phyloP scores from a whole-genome alignment of 1,140 invertebrate species.

The Bilobella aurantiaca region DNA sequence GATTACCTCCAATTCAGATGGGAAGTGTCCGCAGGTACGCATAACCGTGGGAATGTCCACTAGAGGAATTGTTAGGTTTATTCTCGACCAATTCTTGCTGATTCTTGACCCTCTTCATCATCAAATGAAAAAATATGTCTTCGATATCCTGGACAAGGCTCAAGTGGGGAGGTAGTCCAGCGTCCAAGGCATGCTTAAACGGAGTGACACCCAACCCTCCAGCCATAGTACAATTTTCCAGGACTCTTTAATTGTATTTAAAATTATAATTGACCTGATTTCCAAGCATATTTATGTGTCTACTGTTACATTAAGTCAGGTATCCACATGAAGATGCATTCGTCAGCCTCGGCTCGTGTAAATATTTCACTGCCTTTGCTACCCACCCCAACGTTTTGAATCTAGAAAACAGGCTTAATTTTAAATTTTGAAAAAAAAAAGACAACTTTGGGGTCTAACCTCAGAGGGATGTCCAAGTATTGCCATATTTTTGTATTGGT shows the following conservation, averaged over 20 bases:
- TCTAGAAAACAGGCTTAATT: constrained; percentile 33
- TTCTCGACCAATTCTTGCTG: constrained; percentile 46
- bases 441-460: constrained; percentile 39
- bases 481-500: constrained; percentile 57
- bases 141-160: constrained; percentile 19
- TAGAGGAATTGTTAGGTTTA: constrained; percentile 49
- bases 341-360: constrained; percentile 48
- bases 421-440: neutral
- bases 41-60: constrained; percentile 58
- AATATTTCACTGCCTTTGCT: constrained; percentile 46
- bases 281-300: too few relatives aligned
- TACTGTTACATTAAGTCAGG: constrained; percentile 50
- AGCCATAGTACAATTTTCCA: constrained; percentile 42
- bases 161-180: constrained; percentile 37
- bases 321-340: constrained; percentile 50
- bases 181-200: constrained; percentile 49
- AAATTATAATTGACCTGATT: too few relatives aligned
- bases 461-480: constrained; percentile 53
- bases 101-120: constrained; percentile 56
- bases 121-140: constrained; percentile 42
- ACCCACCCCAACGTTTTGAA: constrained; percentile 39
- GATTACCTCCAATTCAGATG: constrained; percentile 57
- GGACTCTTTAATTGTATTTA: too few relatives aligned
- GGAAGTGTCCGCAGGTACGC: constrained; percentile 61
- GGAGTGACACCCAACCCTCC: constrained; percentile 48